Evolutionary conservation across 2,113 vertebrate species (phyloP), one percentile per base, ranked within the genome.

Genomic region (Lonchura striata): DNA sequence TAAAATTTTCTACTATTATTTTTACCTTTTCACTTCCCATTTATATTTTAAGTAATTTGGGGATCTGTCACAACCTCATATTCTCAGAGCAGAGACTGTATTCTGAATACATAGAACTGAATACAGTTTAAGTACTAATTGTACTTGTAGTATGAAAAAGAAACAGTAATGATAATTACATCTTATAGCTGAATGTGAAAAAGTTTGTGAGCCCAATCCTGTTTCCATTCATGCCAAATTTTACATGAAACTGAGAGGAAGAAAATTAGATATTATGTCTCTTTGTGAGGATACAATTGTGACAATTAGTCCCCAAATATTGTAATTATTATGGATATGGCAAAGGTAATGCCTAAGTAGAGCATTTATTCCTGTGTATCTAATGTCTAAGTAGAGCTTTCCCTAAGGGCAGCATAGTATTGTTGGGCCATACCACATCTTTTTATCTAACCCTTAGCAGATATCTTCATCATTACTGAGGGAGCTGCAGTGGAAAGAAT

Each of bases 121-220:
- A 75, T 56, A 46, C 9, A 52, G 31, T 63, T 54, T 56, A 91
- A 94, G 25, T 71, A 86, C 41, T 95, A 95, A 92, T 90, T 93
- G 68, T 56, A 80, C 71, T 50, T 90, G 76, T 42, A 85, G 28
- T 41, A 86, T 25, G 84, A 95, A 54, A 70, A 70, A 94, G 74
- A 82, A 94, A 60, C 35, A 71, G 64, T 93, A 93, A 91, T 75
- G 81, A 87, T 92, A 95, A 96, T 92, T 90, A 85, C 39, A 72
- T 10, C 37, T 87, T 85, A 52, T 8, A 71, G 42, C 4, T 87
- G 64, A 91, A 94, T 82, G 50, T 66, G 50, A 37, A 91, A 28
- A 91, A 87, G 49, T 27, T 75, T 72, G 33, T 78, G 49, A 76
- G 49, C 22, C 39, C 21, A 63, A 47, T 82, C 13, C 37, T 81